Percentiles rank a stretch among this genome's conserved stretches.
These are phyloP conservation scores for Protomyctophum bolini DNA, from an alignment of 2,113 vertebrate species.

Conservation along the genomic window DNA sequence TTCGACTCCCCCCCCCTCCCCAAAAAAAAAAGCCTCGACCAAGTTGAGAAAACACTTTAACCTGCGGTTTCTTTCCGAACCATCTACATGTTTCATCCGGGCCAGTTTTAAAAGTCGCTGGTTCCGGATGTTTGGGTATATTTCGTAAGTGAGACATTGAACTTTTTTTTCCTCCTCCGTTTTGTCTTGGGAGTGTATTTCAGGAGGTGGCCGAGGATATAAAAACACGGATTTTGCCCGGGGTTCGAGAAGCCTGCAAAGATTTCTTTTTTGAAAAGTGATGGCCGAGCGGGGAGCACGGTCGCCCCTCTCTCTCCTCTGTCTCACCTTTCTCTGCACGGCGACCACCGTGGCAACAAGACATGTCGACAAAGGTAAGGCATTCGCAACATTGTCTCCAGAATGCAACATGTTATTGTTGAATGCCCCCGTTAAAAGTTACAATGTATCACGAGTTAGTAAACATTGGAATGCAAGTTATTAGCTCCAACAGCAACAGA, in stretches of 20 bases:
- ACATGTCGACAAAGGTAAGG: conserved; percentile 81
- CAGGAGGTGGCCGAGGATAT: conserved; percentile 56
- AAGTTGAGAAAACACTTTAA: conserved; percentile 75
- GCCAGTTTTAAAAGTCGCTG: conserved; percentile 67
- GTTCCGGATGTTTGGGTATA: conserved; percentile 63
- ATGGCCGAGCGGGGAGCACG: conserved; percentile 85
- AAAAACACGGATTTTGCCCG: conserved; percentile 49
- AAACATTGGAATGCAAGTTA: conserved; percentile 31
- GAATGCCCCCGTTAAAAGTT: neutral
- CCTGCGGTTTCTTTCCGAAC: conserved; percentile 54
- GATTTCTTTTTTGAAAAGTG: conserved; percentile 77
- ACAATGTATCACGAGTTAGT: conserved; percentile 26
- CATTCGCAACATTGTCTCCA: neutral
- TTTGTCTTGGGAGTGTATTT: conserved; percentile 19
- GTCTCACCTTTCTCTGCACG: conserved; percentile 76
- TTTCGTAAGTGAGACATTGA: conserved; percentile 65
- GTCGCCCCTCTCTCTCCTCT: conserved; percentile 81
- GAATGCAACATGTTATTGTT: neutral
- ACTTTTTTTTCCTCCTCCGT: conserved; percentile 54
- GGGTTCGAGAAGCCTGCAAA: conserved; percentile 69
- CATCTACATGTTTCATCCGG: conserved; percentile 74
- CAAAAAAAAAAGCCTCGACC: conserved; percentile 46
- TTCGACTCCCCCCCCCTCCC: conserved; percentile 56
- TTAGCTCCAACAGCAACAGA: conserved; percentile 22
- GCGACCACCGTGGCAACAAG: conserved; percentile 60